Evolutionary conservation across 2,888 invertebrate genomes (phyloP).

Genomic region (Dasypolia templi): DNA sequence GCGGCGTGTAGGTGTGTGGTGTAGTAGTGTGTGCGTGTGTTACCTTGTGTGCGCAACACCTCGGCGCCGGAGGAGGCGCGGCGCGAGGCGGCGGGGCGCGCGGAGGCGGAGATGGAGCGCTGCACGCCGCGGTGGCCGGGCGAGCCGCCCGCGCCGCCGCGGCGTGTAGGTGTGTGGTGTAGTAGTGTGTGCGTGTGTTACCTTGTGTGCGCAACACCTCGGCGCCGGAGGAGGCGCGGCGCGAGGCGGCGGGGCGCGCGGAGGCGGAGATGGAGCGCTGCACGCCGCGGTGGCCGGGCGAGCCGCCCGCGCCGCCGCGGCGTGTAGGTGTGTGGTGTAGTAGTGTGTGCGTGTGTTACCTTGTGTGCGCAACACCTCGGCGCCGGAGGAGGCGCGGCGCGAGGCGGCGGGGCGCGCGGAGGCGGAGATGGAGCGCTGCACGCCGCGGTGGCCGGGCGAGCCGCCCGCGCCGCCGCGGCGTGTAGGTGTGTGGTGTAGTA

Average conservation of each 20-base stretch:
- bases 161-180: not conserved
- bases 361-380: constrained; percentile 86
- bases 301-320: constrained; percentile 88
- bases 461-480: constrained; percentile 87
- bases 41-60: constrained; percentile 86
- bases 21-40: too few species aligned
- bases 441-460: constrained; percentile 97
- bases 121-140: constrained; percentile 98
- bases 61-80: constrained; percentile 94
- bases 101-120: constrained; percentile 98
- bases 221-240: constrained; percentile 94
- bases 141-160: constrained; percentile 90
- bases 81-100: constrained; percentile 94
- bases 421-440: constrained; percentile 98
- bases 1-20: constrained; percentile 1
- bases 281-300: constrained; percentile 97
- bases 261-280: constrained; percentile 98
- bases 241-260: constrained; percentile 94
- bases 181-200: too few species aligned
- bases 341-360: too few species aligned
- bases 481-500: too few species aligned
- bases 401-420: constrained; percentile 95
- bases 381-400: constrained; percentile 94
- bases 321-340: constrained; percentile 3
- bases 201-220: constrained; percentile 87